Percentiles rank a stretch among this genome's conserved stretches.
phyloP scores from a whole-genome alignment of 2,797 vertebrate genomes.

The Lerista edwardsae region DNA sequence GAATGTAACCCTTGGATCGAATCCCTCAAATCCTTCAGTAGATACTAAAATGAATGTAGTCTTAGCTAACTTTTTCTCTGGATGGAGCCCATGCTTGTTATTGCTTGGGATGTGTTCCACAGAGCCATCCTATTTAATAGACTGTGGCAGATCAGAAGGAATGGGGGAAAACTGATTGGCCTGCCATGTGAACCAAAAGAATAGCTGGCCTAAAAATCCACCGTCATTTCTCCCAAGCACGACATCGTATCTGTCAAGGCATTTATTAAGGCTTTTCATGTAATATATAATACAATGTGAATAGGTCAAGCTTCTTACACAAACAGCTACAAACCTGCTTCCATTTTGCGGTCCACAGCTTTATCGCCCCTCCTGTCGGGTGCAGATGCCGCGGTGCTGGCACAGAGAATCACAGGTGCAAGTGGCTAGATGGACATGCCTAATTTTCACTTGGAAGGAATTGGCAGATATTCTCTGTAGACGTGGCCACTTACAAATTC shows the following conservation, averaged over 20 bases:
- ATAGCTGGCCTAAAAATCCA: background rate
- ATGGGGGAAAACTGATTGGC: background rate
- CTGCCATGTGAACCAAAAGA: background rate
- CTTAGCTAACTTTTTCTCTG: background rate
- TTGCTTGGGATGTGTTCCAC: slow-evolving; percentile 11
- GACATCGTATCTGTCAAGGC: slow-evolving; percentile 17
- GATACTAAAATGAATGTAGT: background rate
- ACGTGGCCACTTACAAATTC: background rate
- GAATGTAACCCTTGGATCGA: background rate
- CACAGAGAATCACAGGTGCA: background rate
- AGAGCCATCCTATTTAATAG: slow-evolving; percentile 11
- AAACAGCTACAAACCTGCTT: slow-evolving; percentile 20
- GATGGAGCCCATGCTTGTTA: background rate
- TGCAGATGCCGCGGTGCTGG: background rate
- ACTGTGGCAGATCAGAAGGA: background rate
- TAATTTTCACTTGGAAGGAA: background rate
- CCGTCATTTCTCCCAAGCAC: background rate
- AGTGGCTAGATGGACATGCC: background rate
- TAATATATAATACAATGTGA: slow-evolving; percentile 23
- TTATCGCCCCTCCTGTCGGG: background rate
- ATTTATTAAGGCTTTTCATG: slow-evolving; percentile 13
- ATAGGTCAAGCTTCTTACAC: slow-evolving; percentile 23
- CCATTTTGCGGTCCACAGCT: background rate
- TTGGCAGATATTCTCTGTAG: background rate
- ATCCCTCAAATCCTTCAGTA: background rate